Evolutionary conservation across 2,888 invertebrate species (phyloP).

Genomic region (Timema cristinae): DNA sequence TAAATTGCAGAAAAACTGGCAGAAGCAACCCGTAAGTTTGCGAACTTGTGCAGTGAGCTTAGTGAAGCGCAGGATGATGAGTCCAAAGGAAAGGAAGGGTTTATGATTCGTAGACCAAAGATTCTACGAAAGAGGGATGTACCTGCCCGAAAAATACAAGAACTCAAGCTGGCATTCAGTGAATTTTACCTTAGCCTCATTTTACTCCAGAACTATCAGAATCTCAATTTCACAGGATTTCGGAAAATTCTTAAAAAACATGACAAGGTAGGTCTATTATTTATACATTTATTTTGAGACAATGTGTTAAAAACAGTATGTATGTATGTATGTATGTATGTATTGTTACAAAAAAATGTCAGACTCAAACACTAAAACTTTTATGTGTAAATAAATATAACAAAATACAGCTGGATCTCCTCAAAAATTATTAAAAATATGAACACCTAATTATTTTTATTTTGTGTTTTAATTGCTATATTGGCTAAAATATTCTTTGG

Average conservation of each 20-base stretch:
- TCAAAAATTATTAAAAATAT: no score
- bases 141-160: conserved; percentile 68
- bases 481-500: no score
- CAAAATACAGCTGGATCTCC: no score
- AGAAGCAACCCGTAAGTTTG: conserved; percentile 78
- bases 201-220: conserved; percentile 83
- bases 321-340: no score
- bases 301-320: no score
- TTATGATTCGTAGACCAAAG: conserved; percentile 31
- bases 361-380: no score
- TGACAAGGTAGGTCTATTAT: conserved; percentile 60
- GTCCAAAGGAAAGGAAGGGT: conserved; percentile 29
- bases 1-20: conserved; percentile 69
- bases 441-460: no score
- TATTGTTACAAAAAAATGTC: no score
- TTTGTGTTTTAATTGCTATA: no score
- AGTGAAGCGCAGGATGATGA: conserved; percentile 46
- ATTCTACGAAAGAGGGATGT: conserved; percentile 43
- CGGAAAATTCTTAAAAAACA: conserved; percentile 88
- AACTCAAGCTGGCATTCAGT: conserved; percentile 82
- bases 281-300: no score
- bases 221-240: conserved; percentile 84
- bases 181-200: conserved; percentile 86
- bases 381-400: no score
- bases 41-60: conserved; percentile 67